Evolutionary conservation across 2,888 invertebrate species (phyloP).

Genomic region (Cyrtodaria siliqua): DNA sequence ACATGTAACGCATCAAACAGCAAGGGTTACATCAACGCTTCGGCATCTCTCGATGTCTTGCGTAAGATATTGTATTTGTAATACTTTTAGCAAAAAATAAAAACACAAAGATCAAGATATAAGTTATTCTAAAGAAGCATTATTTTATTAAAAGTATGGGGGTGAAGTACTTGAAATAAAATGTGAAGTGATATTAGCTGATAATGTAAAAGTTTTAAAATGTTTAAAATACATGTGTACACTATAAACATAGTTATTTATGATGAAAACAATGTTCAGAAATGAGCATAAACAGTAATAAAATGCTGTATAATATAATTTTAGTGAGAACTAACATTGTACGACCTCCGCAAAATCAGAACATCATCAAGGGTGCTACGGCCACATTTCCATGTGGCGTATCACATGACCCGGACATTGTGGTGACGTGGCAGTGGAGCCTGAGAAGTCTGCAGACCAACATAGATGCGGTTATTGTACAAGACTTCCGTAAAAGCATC

Average conservation of each 20-base stretch:
- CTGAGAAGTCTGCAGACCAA: slow-evolving; percentile 56
- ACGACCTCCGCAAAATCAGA: slow-evolving; percentile 95
- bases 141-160: too few species aligned
- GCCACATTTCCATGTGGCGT: slow-evolving; percentile 98
- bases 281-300: too few species aligned
- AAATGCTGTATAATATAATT: slow-evolving; percentile 47
- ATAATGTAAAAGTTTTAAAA: too few species aligned
- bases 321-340: slow-evolving; percentile 96
- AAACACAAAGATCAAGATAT: too few species aligned
- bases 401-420: slow-evolving; percentile 91
- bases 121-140: too few species aligned
- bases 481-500: slow-evolving; percentile 61
- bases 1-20: slow-evolving; percentile 95
- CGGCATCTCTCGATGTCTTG: slow-evolving; percentile 92
- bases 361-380: slow-evolving; percentile 96
- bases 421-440: slow-evolving; percentile 80
- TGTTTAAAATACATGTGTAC: too few species aligned
- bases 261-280: too few species aligned
- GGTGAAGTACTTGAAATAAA: too few species aligned
- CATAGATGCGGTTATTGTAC: slow-evolving; percentile 41
- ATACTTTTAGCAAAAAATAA: too few species aligned
- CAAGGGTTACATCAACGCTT: slow-evolving; percentile 94
- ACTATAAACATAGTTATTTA: too few species aligned
- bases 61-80: slow-evolving; percentile 70
- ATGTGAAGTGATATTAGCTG: too few species aligned